Conservation (phyloP, 2,797 vertebrate species). For the Arnoldichthys spilopterus region DNA sequence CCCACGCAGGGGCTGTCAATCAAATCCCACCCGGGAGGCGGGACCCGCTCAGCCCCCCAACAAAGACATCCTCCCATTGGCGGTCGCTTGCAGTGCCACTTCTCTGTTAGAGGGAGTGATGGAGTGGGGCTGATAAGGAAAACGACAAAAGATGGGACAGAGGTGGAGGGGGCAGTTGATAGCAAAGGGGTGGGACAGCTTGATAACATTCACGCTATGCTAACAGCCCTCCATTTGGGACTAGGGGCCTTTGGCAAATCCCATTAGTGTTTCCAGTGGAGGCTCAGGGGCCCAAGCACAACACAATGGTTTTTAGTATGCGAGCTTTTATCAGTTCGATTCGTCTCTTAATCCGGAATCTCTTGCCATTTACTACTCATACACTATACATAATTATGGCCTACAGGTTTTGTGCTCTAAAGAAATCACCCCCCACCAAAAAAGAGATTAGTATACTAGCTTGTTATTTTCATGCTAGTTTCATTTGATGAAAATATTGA, state of each 20-base stretch:
- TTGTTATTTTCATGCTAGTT: background rate
- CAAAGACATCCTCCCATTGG: constrained; percentile 82
- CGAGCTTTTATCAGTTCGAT: constrained; percentile 27
- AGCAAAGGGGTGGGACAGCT: constrained; percentile 74
- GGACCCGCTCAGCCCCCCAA: constrained; percentile 65
- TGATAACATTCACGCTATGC: constrained; percentile 80
- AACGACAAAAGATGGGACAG: constrained; percentile 71
- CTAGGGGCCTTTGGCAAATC: constrained; percentile 70
- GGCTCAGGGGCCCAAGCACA: constrained; percentile 47
- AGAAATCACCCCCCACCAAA: too few species aligned
- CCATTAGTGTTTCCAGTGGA: constrained; percentile 68
- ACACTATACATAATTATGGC: background rate
- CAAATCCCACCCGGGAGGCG: constrained; percentile 74
- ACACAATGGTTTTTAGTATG: constrained; percentile 51
- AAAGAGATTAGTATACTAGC: background rate
- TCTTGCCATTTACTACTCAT: background rate
- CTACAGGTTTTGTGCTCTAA: background rate
- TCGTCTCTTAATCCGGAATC: constrained; percentile 24
- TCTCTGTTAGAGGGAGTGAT: constrained; percentile 75
- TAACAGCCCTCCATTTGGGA: constrained; percentile 78
- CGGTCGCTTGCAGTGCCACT: constrained; percentile 72
- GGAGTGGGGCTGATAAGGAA: constrained; percentile 80
- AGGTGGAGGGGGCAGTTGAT: constrained; percentile 64
- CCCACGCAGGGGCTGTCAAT: constrained; percentile 80
- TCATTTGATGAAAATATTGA: too few species aligned